phyloP scores from a whole-genome alignment of 2,113 vertebrate genomes.

The Hemiprocne comata region DNA sequence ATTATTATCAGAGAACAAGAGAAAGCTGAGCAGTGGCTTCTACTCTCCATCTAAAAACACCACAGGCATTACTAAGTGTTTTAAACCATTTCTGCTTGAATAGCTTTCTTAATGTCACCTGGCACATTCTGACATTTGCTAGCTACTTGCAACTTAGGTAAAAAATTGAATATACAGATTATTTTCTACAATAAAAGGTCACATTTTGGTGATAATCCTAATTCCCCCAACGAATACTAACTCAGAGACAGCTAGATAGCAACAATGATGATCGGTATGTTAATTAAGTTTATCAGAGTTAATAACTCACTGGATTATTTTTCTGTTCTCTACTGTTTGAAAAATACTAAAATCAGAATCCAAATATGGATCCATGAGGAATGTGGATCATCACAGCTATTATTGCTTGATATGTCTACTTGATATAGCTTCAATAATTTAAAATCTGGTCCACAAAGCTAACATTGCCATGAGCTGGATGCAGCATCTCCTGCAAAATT shows the following conservation, averaged over 20 bases:
- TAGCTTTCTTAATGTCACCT: conserved; percentile 32
- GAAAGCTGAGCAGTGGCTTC: conserved; percentile 9
- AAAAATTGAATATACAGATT: not conserved
- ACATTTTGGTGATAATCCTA: not conserved
- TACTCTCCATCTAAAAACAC: not conserved
- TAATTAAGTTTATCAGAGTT: not conserved
- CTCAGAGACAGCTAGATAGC: not conserved
- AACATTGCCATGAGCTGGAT: not conserved
- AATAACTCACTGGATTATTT: not conserved
- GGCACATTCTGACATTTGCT: conserved; percentile 25
- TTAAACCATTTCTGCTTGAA: conserved; percentile 10
- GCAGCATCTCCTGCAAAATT: not conserved
- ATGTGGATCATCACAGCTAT: not conserved
- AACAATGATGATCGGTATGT: not conserved
- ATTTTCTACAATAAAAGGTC: not conserved
- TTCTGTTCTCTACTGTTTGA: not conserved
- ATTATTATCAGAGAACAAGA: not conserved
- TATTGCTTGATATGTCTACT: not conserved
- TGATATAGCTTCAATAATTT: not conserved
- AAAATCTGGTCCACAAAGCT: not conserved
- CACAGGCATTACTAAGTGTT: conserved; percentile 16
- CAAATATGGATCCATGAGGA: not conserved
- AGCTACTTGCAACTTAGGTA: not conserved
- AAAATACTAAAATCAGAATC: not conserved
- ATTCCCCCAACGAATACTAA: not conserved